These are phyloP conservation scores for Carassius auratus DNA, from an alignment of 2,113 vertebrate species.

Conservation along the genomic window DNA sequence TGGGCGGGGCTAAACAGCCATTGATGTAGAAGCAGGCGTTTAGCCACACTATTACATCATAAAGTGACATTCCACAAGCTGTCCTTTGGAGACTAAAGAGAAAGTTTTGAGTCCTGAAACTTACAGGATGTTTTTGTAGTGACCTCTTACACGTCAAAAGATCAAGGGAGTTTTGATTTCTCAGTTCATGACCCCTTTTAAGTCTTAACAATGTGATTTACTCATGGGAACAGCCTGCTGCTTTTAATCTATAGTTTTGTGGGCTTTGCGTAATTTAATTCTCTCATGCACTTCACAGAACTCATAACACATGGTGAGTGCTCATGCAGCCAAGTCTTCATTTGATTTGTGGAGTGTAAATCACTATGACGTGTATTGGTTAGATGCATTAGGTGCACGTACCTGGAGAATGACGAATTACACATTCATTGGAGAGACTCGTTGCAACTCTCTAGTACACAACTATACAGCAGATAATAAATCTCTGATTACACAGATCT, in stretches of 20 bases:
- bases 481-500: slow-evolving; percentile 5
- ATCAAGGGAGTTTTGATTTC: no score
- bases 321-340: not conserved
- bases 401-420: slow-evolving; percentile 13
- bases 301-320: not conserved
- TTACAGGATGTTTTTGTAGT: no score
- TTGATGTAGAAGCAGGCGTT: no score
- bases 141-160: no score
- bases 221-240: not conserved
- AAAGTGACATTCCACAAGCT: no score
- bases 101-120: no score
- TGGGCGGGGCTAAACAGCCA: no score
- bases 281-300: slow-evolving; percentile 12
- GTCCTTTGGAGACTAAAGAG: no score
- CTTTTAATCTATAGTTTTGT: slow-evolving; percentile 51
- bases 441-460: not conserved
- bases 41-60: no score
- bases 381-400: slow-evolving; percentile 3
- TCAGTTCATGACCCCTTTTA: no score
- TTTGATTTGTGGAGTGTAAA: slow-evolving; percentile 28
- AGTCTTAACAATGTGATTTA: no score
- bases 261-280: slow-evolving; percentile 43
- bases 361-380: slow-evolving; percentile 22
- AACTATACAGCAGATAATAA: not conserved
- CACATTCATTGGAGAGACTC: not conserved